Evolutionary conservation across 2,888 invertebrate genomes (phyloP).

Genomic region (Liopterus haemorrhoidalis): DNA sequence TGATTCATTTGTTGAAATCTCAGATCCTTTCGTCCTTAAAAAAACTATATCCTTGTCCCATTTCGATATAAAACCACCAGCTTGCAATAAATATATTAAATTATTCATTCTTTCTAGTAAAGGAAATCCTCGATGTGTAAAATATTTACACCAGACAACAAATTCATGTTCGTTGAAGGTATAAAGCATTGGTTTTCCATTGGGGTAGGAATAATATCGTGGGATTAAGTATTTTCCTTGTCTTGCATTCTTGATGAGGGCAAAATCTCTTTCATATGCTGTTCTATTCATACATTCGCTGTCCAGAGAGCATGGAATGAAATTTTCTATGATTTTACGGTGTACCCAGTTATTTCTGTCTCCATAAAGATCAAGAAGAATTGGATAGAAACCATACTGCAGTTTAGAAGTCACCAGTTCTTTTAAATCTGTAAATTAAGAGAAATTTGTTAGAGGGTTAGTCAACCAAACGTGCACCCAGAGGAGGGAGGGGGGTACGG

Average conservation of each 20-base stretch:
- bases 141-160: conserved; percentile 13
- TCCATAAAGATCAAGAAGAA: conserved; percentile 7
- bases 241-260: conserved; percentile 6
- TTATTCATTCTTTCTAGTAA: conserved; percentile 20
- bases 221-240: conserved; percentile 11
- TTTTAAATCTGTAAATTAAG: conserved; percentile 9
- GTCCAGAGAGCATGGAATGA: conserved; percentile 8
- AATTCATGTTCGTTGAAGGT: conserved; percentile 7
- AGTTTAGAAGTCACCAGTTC: conserved; percentile 18
- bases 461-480: no score
- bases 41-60: conserved; percentile 24
- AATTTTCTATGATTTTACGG: conserved; percentile 13
- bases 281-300: conserved; percentile 15
- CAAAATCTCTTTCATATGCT: conserved; percentile 15
- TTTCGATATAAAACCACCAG: conserved; percentile 25
- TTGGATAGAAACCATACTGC: conserved; percentile 12
- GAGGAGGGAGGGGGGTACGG: no score
- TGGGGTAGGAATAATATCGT: not conserved
- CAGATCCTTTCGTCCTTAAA: conserved; percentile 1
- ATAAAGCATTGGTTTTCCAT: conserved; percentile 12
- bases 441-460: no score
- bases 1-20: conserved; percentile 9
- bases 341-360: conserved; percentile 12
- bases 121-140: conserved; percentile 21
- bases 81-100: conserved; percentile 13